Percentiles rank a stretch among this genome's conserved stretches.
phyloP scores from a whole-genome alignment of 2,113 vertebrate species.

The Kryptolebias marmoratus region DNA sequence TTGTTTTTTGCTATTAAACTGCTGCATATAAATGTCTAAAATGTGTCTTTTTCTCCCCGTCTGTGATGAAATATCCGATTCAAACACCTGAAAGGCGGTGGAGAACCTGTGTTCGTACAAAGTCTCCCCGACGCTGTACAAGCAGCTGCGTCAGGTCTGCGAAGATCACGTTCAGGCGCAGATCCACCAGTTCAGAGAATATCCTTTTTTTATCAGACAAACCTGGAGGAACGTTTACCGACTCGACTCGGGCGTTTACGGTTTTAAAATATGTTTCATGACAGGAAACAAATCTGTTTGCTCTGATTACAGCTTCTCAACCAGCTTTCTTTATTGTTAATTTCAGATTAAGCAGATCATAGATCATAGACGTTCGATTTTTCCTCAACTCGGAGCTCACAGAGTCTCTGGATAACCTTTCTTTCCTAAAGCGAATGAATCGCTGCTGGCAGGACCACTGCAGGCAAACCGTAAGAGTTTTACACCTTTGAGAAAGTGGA shows the following conservation, averaged over 20 bases:
- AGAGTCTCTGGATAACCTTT: constrained; percentile 98
- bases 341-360: no score
- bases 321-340: no score
- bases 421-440: constrained; percentile 98
- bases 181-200: constrained; percentile 97
- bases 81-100: constrained; percentile 84
- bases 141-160: constrained; percentile 95
- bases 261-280: neutral
- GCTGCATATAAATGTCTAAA: neutral
- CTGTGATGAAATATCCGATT: constrained; percentile 36
- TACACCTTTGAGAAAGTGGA: neutral
- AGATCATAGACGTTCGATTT: constrained; percentile 8
- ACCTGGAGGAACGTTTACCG: neutral
- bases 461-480: constrained; percentile 91
- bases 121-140: constrained; percentile 97
- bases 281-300: neutral
- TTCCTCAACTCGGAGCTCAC: constrained; percentile 85
- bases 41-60: neutral
- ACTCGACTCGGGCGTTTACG: neutral
- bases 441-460: constrained; percentile 99
- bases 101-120: constrained; percentile 99
- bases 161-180: constrained; percentile 99
- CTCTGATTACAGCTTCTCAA: neutral
- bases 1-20: neutral
- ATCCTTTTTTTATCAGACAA: constrained; percentile 55